These are phyloP conservation scores for Gasterosteus nipponicus DNA, from an alignment of 2,113 vertebrate genomes.

Conservation along the genomic window DNA sequence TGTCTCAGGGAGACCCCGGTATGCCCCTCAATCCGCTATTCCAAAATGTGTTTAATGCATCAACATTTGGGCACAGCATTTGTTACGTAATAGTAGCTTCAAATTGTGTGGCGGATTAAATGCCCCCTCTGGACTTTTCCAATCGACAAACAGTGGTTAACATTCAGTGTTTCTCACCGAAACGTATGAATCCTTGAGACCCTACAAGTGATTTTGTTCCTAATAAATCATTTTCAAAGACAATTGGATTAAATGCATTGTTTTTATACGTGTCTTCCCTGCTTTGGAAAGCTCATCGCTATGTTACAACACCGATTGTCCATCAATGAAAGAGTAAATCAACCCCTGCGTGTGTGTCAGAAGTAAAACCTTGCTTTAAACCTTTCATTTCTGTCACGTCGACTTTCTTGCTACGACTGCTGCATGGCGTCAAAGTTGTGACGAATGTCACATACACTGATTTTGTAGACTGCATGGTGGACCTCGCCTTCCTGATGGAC, in stretches of 20 bases:
- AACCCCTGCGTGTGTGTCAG: background rate
- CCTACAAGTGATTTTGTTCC: background rate
- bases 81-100: background rate
- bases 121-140: background rate
- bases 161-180: background rate
- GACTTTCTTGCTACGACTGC: background rate
- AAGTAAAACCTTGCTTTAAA: background rate
- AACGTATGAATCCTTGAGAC: background rate
- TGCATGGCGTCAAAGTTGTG: background rate
- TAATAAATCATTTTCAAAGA: background rate
- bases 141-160: background rate
- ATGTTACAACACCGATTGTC: background rate
- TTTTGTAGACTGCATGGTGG: conserved; percentile 90
- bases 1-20: conserved; percentile 90
- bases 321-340: background rate
- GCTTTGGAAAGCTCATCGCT: background rate
- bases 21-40: conserved; percentile 64
- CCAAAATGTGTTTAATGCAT: background rate
- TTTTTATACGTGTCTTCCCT: background rate
- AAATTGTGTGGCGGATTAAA: background rate
- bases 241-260: background rate
- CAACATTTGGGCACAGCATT: background rate
- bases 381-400: background rate
- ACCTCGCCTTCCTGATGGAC: conserved; percentile 92
- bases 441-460: background rate